Conservation (phyloP, 2,113 vertebrate genomes). For the Hemibagrus wyckioides region DNA sequence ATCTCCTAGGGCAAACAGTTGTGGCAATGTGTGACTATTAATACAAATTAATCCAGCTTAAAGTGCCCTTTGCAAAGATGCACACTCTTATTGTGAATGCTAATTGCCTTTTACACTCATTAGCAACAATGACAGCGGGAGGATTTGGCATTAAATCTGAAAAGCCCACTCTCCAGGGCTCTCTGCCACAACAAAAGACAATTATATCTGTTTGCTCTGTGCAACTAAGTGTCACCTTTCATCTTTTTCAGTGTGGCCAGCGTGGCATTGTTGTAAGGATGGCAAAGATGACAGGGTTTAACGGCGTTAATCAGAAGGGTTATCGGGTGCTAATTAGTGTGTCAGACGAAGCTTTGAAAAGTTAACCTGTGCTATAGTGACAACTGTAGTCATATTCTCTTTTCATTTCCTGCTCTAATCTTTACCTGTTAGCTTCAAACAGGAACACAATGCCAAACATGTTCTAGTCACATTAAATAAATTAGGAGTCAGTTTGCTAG, state of each 20-base stretch:
- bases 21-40: constrained; percentile 23
- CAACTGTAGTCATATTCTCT: background rate
- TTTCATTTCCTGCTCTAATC: background rate
- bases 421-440: background rate
- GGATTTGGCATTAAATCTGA: constrained; percentile 64
- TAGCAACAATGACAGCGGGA: constrained; percentile 61
- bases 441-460: background rate
- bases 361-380: constrained; percentile 49
- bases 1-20: constrained; percentile 21
- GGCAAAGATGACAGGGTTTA: constrained; percentile 61
- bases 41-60: constrained; percentile 35
- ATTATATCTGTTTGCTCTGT: constrained; percentile 63
- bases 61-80: constrained; percentile 36
- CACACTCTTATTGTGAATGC: constrained; percentile 30
- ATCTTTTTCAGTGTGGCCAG: constrained; percentile 60
- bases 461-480: background rate
- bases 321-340: constrained; percentile 69
- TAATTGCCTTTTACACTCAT: constrained; percentile 67
- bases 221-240: constrained; percentile 60
- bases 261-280: constrained; percentile 63
- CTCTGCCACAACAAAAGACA: constrained; percentile 63
- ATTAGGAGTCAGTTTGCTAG: background rate
- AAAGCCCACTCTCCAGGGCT: constrained; percentile 60
- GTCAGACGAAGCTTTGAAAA: constrained; percentile 63
- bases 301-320: constrained; percentile 62